phyloP scores from a whole-genome alignment of 2,113 vertebrate genomes.

The Elgaria multicarinata region DNA sequence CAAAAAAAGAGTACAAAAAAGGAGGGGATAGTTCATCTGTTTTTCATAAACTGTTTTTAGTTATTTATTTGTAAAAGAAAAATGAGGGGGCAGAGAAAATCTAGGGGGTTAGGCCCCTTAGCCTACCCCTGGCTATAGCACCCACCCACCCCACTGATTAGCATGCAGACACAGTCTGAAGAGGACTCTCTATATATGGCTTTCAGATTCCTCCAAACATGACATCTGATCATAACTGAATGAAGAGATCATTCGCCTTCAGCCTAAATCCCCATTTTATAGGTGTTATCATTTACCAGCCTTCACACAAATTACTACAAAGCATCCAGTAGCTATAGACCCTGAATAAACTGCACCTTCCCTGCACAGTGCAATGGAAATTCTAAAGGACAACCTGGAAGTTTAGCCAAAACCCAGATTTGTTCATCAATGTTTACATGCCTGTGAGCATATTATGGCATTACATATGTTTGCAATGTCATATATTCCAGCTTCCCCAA shows the following conservation, averaged over 20 bases:
- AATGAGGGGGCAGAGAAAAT: too few species aligned
- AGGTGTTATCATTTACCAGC: neutral
- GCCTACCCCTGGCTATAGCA: too few species aligned
- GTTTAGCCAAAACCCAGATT: neutral
- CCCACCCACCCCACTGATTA: too few species aligned
- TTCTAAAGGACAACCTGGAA: neutral
- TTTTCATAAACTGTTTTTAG: too few species aligned
- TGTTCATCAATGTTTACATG: accelerated
- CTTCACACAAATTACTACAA: neutral
- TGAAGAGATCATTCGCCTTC: neutral
- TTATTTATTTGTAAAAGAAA: too few species aligned
- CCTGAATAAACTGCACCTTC: neutral
- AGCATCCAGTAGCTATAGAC: neutral
- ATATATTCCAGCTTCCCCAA: neutral
- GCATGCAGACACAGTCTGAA: neutral
- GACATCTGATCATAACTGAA: neutral
- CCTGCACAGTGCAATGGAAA: neutral
- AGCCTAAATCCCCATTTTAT: neutral
- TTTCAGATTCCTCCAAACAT: conserved; percentile 8
- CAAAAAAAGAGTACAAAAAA: too few species aligned
- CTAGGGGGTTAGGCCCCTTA: too few species aligned
- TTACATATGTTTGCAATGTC: neutral
- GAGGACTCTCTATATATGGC: neutral
- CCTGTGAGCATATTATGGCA: neutral
- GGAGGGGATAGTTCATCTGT: too few species aligned